phyloP scores from a whole-genome alignment of 2,888 invertebrate species.

The Dicyrtoma fusca region DNA sequence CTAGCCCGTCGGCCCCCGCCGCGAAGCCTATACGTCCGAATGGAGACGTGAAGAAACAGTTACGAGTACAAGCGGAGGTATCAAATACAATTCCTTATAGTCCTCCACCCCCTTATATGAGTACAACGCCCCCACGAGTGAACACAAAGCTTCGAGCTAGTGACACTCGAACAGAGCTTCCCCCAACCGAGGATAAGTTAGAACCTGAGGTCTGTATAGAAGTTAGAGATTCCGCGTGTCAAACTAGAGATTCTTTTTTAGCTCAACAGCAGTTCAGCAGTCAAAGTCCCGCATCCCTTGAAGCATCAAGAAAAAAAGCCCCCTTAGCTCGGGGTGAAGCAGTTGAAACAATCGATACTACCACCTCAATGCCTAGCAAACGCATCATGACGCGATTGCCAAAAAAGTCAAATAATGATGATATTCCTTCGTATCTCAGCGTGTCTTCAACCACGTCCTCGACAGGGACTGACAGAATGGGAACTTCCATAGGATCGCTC shows the following conservation, averaged over 20 bases:
- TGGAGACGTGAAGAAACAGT: slow-evolving; percentile 30
- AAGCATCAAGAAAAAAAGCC: slow-evolving; percentile 38
- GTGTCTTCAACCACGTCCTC: slow-evolving; percentile 22
- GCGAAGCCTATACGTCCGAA: not conserved
- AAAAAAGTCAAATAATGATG: slow-evolving; percentile 16
- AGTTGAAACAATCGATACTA: slow-evolving; percentile 23
- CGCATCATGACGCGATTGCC: slow-evolving; percentile 8
- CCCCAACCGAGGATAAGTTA: slow-evolving; percentile 18
- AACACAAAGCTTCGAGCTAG: slow-evolving; percentile 12
- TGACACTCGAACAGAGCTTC: slow-evolving; percentile 26
- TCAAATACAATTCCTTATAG: slow-evolving; percentile 39
- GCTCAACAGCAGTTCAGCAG: slow-evolving; percentile 26
- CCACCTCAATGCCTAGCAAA: slow-evolving; percentile 29
- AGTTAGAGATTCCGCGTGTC: slow-evolving; percentile 51
- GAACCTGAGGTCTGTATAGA: slow-evolving; percentile 41
- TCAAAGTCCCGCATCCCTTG: slow-evolving; percentile 13
- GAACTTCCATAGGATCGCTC: slow-evolving; percentile 28
- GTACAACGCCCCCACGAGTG: slow-evolving; percentile 4
- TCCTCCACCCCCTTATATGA: slow-evolving; percentile 47
- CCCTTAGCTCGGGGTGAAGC: slow-evolving; percentile 49
- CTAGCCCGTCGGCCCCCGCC: no score
- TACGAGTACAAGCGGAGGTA: slow-evolving; percentile 35
- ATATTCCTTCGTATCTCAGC: slow-evolving; percentile 34
- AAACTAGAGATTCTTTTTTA: slow-evolving; percentile 47
- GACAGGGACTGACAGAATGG: slow-evolving; percentile 23